Conservation (phyloP, 1,140 invertebrate species). For the Lordiphosa clarofinis region DNA sequence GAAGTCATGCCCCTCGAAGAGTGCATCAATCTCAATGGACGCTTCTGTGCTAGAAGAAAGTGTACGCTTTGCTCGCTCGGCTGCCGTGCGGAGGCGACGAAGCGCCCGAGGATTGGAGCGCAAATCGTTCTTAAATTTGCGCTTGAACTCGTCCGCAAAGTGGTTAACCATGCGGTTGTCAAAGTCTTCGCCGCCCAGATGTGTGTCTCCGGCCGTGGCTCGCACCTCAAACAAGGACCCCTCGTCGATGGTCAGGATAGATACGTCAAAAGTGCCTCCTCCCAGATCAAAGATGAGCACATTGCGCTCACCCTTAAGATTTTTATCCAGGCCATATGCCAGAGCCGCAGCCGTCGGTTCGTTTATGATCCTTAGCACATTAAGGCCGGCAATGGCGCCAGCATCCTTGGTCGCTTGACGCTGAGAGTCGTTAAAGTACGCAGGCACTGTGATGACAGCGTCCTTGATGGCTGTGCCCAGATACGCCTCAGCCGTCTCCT, state of each 20-base stretch:
- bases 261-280: constrained; percentile 91
- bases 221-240: constrained; percentile 90
- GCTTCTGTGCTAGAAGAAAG: constrained; percentile 85
- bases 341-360: constrained; percentile 88
- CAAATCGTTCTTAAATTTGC: constrained; percentile 90
- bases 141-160: constrained; percentile 86
- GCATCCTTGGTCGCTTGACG: constrained; percentile 85
- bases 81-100: constrained; percentile 86
- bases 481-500: constrained; percentile 89
- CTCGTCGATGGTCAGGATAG: constrained; percentile 91
- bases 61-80: constrained; percentile 85
- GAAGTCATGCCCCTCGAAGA: constrained; percentile 89
- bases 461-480: constrained; percentile 84
- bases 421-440: constrained; percentile 85
- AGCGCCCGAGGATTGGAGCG: constrained; percentile 87
- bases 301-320: constrained; percentile 87
- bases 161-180: constrained; percentile 90
- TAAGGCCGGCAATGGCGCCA: constrained; percentile 85
- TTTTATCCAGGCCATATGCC: constrained; percentile 88
- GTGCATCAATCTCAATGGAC: constrained; percentile 86
- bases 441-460: constrained; percentile 83
- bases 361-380: constrained; percentile 86
- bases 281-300: constrained; percentile 88
- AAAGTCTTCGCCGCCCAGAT: constrained; percentile 90
- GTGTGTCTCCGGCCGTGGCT: constrained; percentile 88